Base-by-base conservation (phyloP, 2,113 vertebrate species). In the Antigone vipio region DNA sequence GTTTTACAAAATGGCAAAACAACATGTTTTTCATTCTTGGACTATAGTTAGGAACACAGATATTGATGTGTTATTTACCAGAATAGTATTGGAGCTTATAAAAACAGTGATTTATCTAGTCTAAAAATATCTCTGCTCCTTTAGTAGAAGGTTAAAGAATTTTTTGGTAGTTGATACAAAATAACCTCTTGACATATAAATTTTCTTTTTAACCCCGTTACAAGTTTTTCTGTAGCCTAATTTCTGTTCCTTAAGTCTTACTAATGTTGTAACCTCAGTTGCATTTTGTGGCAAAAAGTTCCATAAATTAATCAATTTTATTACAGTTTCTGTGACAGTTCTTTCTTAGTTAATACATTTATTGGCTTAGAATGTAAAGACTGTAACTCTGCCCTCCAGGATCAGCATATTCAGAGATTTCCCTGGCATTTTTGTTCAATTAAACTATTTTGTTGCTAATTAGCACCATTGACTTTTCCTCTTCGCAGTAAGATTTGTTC, bases 41-140 rank as follows among this genome's bases (percentile, higher is more conserved):
- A 7, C 56, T 81, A 10, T 29, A 81, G 50, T 85, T 93, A 73
- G 47, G 12, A 96, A 50, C 38, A 72, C 34, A 82, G 62, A 53
- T 88, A 91, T 40, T 95, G 69, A 75, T 84, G 35, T 52, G 75
- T 78, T 91, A 73, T 94, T 93, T 95, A 76, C 66, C 35, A 75
- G 81, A 83, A 76, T 56, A 49, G 16, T 32, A 64, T 71, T 2
- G 2, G 8, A 78, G 12, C 49, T 91, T 91, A 68, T 82, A 78
- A 81, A 87, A 85, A 1, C 32, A 62, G 34, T 60, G 40, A 34
- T 85, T 90, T 73, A 73, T 63, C n/a, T 74, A 16, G 9, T 50
- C 23, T 67, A 52, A 88, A 92, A 95, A 60, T 84, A 79, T 20
- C 42, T 72, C 38, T 71, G 19, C 23, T 74, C 27, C 59, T 84